Conservation (phyloP, 2,797 vertebrate genomes). For the Ceryle rudis region DNA sequence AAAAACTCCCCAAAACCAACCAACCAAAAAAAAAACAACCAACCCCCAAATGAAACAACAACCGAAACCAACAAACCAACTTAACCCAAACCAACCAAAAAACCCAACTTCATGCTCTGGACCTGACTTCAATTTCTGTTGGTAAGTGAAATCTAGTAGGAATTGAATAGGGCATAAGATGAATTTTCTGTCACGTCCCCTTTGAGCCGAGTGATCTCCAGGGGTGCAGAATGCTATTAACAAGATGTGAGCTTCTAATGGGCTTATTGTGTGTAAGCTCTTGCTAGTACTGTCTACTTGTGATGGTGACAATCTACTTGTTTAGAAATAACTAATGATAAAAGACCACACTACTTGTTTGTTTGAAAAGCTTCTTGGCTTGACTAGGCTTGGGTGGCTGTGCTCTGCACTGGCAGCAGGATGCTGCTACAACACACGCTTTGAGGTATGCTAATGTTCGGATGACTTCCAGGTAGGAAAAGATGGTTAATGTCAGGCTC, state of each 20-base stretch:
- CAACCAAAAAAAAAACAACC: neutral
- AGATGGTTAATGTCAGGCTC: neutral
- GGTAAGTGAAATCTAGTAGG: neutral
- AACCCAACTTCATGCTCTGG: neutral
- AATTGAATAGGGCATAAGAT: neutral
- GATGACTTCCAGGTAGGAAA: neutral
- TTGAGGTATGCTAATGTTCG: neutral
- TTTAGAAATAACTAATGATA: neutral
- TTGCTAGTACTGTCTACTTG: neutral
- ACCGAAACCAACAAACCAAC: neutral
- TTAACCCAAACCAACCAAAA: neutral
- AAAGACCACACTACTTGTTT: neutral
- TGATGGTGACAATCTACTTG: neutral
- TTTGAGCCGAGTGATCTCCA: neutral
- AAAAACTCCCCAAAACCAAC: neutral
- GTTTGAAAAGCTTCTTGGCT: neutral
- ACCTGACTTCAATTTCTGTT: neutral
- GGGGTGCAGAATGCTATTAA: neutral
- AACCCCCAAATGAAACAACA: neutral
- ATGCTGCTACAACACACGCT: neutral
- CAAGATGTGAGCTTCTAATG: neutral
- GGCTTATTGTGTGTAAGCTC: neutral
- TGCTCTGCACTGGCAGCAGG: neutral
- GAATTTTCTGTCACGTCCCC: neutral
- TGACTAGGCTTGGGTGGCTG: neutral